Evolutionary conservation across 1,140 invertebrate species (phyloP).

Genomic region (Aphaenogaster ashmeadi): DNA sequence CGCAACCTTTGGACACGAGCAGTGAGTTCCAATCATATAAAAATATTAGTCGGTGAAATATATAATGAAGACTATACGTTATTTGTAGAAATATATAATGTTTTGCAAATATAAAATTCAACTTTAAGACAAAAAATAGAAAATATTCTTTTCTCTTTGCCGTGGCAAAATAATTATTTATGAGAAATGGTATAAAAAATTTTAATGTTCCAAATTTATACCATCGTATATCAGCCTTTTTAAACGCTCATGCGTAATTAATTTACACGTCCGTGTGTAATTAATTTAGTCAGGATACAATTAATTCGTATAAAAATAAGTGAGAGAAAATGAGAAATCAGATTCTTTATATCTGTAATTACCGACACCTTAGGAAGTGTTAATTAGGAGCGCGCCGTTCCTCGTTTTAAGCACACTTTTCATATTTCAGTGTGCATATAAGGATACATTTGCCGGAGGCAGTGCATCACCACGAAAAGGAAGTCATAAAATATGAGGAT

Average conservation of each 20-base stretch:
- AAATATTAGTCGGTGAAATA: neutral
- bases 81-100: neutral
- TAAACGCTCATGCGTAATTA: constrained; percentile 10
- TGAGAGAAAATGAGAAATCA: constrained; percentile 1
- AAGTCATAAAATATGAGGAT: constrained; percentile 78
- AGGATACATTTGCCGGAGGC: constrained; percentile 84
- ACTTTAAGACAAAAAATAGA: neutral
- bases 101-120: neutral
- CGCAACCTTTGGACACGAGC: constrained; percentile 85
- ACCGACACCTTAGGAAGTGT: neutral
- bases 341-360: constrained; percentile 7
- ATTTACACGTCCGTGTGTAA: neutral
- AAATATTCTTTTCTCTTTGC: neutral
- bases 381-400: neutral
- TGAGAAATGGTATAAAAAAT: neutral
- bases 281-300: neutral
- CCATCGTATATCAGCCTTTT: neutral
- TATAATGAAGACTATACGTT: too few relatives aligned
- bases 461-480: constrained; percentile 81
- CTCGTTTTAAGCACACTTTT: constrained; percentile 37
- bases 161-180: neutral
- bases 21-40: constrained; percentile 79
- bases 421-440: constrained; percentile 85
- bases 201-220: neutral
- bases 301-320: constrained; percentile 1